phyloP scores from a whole-genome alignment of 2,888 invertebrate species.

The Synanthedon myopaeformis region DNA sequence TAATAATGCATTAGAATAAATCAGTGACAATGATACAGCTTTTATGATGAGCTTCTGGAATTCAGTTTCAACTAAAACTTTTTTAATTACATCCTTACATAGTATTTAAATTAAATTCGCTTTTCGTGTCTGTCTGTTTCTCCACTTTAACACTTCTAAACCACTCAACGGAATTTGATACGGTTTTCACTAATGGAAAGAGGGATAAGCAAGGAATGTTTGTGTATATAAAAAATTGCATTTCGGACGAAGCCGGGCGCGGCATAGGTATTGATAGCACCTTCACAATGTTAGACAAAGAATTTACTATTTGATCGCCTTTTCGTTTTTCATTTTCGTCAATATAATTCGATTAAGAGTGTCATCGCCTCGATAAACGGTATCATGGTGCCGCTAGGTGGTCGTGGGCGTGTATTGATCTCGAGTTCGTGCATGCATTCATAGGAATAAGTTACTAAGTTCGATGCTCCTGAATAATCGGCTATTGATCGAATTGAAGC shows the following conservation, averaged over 20 bases:
- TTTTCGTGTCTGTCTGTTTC: too few relatives aligned
- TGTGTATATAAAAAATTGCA: too few relatives aligned
- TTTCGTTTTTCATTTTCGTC: constrained; percentile 17
- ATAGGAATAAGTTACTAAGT: not conserved
- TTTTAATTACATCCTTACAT: too few relatives aligned
- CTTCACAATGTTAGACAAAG: too few relatives aligned
- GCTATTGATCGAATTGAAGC: not conserved
- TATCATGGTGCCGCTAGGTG: constrained; percentile 19
- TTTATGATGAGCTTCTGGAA: not conserved
- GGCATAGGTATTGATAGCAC: too few relatives aligned
- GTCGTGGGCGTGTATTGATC: constrained; percentile 23
- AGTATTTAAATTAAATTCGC: too few relatives aligned
- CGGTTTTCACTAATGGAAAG: too few relatives aligned
- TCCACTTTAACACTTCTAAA: too few relatives aligned
- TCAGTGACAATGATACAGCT: not conserved
- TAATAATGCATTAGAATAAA: not conserved
- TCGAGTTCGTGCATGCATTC: constrained; percentile 25
- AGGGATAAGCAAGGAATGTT: too few relatives aligned
- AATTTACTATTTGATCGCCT: not conserved
- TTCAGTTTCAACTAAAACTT: too few relatives aligned
- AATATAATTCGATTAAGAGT: constrained; percentile 37
- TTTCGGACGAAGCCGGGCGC: too few relatives aligned
- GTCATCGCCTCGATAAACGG: constrained; percentile 25
- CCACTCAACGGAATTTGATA: too few relatives aligned
- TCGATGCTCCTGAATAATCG: not conserved